phyloP scores from a whole-genome alignment of 1,140 invertebrate genomes.

The Hylyphantes graminicola region DNA sequence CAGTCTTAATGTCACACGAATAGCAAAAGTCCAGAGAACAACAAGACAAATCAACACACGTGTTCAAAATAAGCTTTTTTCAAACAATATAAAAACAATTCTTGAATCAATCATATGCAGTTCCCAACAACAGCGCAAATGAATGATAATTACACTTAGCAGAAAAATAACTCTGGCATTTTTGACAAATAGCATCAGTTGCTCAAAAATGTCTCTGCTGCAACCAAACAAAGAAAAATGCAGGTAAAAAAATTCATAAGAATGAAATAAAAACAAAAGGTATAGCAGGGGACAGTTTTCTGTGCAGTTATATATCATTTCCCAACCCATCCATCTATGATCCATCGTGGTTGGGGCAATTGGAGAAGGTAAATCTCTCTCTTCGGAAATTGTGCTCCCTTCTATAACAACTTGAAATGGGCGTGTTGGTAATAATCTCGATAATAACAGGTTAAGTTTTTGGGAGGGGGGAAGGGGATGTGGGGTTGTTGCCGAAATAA shows the following conservation, averaged over 20 bases:
- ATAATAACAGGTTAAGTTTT: constrained; percentile 58
- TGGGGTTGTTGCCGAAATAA: no score
- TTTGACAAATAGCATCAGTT: constrained; percentile 46
- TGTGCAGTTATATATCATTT: constrained; percentile 47
- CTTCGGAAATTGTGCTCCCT: constrained; percentile 1
- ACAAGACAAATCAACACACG: no score
- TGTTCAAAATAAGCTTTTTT: no score
- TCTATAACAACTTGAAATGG: background rate
- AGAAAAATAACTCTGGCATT: constrained; percentile 17
- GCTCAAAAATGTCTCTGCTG: constrained; percentile 39
- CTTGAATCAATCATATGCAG: no score
- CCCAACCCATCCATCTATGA: constrained; percentile 41
- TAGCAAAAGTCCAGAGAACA: no score
- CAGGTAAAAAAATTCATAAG: background rate
- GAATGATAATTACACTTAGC: constrained; percentile 54
- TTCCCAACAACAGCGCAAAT: constrained; percentile 8
- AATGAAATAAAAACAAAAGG: constrained; percentile 3
- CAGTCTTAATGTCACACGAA: no score
- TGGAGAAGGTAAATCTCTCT: background rate
- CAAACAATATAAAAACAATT: no score
- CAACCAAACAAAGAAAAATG: constrained; percentile 1
- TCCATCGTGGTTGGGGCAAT: constrained; percentile 36
- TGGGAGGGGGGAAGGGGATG: background rate
- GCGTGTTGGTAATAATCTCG: constrained; percentile 50
- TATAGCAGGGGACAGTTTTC: constrained; percentile 21